phyloP scores from a whole-genome alignment of 2,888 invertebrate species.

The Heteromurus nitidus region DNA sequence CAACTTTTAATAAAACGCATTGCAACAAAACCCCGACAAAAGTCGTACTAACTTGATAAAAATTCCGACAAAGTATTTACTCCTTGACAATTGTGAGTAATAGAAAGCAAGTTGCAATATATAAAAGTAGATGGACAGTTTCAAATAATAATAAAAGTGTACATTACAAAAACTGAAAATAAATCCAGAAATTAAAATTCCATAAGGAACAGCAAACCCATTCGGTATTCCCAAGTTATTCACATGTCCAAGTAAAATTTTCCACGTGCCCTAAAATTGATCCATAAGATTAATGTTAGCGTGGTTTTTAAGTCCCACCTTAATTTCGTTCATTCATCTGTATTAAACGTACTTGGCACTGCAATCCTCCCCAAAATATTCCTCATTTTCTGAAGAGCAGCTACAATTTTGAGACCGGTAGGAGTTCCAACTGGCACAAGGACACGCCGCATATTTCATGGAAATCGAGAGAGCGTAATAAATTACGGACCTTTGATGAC shows the following conservation, averaged over 20 bases:
- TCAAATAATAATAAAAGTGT: too few species aligned
- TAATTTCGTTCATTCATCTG: too few species aligned
- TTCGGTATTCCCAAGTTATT: neutral
- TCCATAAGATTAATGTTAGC: neutral
- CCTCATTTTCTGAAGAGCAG: slow-evolving; percentile 18
- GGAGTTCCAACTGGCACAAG: slow-evolving; percentile 35
- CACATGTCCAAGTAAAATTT: slow-evolving; percentile 26
- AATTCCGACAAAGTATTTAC: too few species aligned
- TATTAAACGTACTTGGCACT: slow-evolving; percentile 19
- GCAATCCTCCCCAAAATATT: slow-evolving; percentile 31
- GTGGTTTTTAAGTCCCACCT: neutral
- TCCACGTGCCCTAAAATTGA: slow-evolving; percentile 33
- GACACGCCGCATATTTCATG: slow-evolving; percentile 17
- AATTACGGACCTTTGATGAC: slow-evolving; percentile 52
- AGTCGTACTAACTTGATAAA: too few species aligned
- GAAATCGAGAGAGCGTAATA: slow-evolving; percentile 34
- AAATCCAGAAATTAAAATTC: too few species aligned
- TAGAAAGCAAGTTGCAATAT: too few species aligned
- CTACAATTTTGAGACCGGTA: neutral
- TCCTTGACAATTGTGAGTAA: too few species aligned
- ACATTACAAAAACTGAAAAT: too few species aligned
- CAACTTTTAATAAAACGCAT: too few species aligned
- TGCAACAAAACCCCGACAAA: too few species aligned
- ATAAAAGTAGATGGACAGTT: too few species aligned
- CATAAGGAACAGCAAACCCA: too few species aligned